These are phyloP conservation scores for Tholera decimalis DNA, from an alignment of 2,888 invertebrate genomes.

Conservation along the genomic window DNA sequence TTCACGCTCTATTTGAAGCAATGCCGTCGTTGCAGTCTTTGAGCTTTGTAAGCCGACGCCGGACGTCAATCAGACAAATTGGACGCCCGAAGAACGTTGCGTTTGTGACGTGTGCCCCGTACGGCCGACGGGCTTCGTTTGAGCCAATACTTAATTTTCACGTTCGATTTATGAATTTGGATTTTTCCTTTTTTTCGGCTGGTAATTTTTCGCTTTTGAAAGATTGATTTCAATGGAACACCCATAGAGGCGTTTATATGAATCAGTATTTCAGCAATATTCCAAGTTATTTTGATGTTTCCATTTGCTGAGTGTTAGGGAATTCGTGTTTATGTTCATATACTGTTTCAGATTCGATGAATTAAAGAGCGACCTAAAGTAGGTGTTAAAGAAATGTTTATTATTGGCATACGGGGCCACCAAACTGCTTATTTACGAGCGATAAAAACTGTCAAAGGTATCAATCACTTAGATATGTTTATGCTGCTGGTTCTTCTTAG, in stretches of 20 bases:
- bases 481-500: too few relatives aligned
- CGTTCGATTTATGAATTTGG: constrained; percentile 82
- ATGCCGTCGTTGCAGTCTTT: constrained; percentile 79
- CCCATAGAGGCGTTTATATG: background rate
- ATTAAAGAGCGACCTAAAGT: background rate
- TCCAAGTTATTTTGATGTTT: background rate
- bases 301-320: background rate
- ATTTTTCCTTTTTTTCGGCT: constrained; percentile 46
- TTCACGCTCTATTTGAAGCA: constrained; percentile 73
- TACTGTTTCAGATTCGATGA: background rate
- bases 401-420: background rate
- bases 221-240: constrained; percentile 13
- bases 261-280: background rate
- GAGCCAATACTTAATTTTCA: constrained; percentile 59
- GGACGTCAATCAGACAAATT: constrained; percentile 89
- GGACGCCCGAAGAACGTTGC: constrained; percentile 82
- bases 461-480: too few relatives aligned
- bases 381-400: background rate
- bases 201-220: constrained; percentile 38
- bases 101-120: constrained; percentile 30
- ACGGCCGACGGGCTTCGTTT: constrained; percentile 56
- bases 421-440: too few relatives aligned
- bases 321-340: background rate
- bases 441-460: too few relatives aligned
- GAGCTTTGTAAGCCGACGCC: constrained; percentile 86